These are phyloP conservation scores for Falco concolor DNA, from an alignment of 2,797 vertebrate genomes.

Conservation along the genomic window DNA sequence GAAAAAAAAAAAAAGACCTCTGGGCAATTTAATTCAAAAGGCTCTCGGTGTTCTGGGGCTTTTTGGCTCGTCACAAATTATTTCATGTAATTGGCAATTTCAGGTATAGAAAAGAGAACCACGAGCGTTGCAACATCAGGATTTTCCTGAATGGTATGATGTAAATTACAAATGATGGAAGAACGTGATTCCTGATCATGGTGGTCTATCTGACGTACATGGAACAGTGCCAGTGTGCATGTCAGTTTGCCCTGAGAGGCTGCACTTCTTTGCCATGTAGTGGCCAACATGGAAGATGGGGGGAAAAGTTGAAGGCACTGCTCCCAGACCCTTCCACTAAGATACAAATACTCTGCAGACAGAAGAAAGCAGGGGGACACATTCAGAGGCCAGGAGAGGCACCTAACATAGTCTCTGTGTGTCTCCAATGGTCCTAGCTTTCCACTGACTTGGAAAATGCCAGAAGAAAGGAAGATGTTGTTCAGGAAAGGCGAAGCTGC, in stretches of 20 bases:
- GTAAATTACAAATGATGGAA: background rate
- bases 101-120: constrained; percentile 4
- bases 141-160: background rate
- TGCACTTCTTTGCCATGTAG: background rate
- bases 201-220: rapidly evolving
- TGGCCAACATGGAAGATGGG: rapidly evolving
- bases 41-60: background rate
- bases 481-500: background rate
- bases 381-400: background rate
- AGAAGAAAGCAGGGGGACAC: background rate
- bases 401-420: background rate
- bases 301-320: background rate
- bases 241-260: background rate
- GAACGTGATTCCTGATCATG: background rate
- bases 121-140: background rate
- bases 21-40: background rate
- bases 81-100: background rate
- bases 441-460: background rate
- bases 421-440: background rate
- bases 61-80: background rate
- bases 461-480: background rate
- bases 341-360: background rate
- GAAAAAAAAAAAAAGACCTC: background rate
- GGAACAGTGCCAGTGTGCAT: rapidly evolving
- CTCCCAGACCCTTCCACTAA: background rate